Evolutionary conservation across 2,888 invertebrate genomes (phyloP).

Genomic region (Tipula unca): DNA sequence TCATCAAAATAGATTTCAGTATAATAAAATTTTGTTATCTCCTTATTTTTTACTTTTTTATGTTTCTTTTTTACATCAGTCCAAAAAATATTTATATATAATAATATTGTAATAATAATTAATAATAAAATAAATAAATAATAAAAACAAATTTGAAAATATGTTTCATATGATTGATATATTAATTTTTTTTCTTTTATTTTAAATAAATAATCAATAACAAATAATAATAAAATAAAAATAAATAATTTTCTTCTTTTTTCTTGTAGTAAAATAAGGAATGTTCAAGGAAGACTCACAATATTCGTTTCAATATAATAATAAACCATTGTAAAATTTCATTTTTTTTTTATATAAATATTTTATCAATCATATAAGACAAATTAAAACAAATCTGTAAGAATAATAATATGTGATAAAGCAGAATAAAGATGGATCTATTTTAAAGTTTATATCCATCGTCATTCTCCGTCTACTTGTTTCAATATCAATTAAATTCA

Average conservation of each 20-base stretch:
- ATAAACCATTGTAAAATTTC: background rate
- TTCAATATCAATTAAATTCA: background rate
- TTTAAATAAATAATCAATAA: background rate
- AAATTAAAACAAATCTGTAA: background rate
- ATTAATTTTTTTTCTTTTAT: background rate
- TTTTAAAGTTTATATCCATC: background rate
- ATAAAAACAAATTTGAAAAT: background rate
- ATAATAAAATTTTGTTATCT: background rate
- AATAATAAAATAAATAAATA: background rate
- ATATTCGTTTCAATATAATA: background rate
- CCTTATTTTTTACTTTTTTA: background rate
- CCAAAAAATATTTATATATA: background rate
- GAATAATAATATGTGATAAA: background rate
- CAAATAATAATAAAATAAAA: background rate
- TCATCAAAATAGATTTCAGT: background rate
- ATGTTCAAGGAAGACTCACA: background rate
- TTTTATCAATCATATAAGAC: background rate
- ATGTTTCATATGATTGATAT: background rate
- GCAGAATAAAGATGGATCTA: background rate
- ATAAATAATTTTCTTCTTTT: slow-evolving; percentile 1
- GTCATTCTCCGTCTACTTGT: background rate
- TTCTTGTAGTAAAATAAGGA: background rate
- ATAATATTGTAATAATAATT: background rate
- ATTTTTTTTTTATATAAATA: background rate
- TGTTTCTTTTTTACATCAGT: slow-evolving; percentile 2